Percentiles rank a stretch among this genome's conserved stretches.
phyloP scores from a whole-genome alignment of 2,113 vertebrate species.

The rabbit (Oryctolagus cuniculus) region DNA sequence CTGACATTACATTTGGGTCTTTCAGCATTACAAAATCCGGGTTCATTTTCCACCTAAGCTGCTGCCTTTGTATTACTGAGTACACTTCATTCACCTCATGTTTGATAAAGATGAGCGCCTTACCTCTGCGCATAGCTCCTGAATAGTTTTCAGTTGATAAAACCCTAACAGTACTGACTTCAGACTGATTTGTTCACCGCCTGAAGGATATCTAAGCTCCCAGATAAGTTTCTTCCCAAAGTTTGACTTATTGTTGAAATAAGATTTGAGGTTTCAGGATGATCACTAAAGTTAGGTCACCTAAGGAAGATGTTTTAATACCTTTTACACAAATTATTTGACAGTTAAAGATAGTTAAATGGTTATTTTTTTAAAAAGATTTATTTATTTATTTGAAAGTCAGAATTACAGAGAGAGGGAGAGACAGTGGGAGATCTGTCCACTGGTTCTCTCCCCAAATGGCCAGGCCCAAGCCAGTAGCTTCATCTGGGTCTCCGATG shows the following conservation, averaged over 20 bases:
- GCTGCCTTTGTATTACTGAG: background rate
- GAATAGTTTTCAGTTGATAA: background rate
- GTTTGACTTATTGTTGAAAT: constrained; percentile 30
- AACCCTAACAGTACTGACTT: background rate
- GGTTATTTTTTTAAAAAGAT: too few relatives aligned
- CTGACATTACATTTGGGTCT: background rate
- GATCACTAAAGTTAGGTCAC: background rate
- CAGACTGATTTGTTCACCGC: background rate
- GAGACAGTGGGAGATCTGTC: too few relatives aligned
- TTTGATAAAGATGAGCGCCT: background rate
- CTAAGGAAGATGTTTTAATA: background rate
- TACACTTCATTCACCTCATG: background rate
- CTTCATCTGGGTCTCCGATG: too few relatives aligned
- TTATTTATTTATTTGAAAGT: too few relatives aligned
- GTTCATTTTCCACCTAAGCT: background rate
- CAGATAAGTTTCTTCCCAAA: background rate
- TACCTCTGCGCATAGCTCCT: background rate
- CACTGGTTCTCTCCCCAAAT: too few relatives aligned
- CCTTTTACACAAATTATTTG: background rate
- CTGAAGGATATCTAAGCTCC: background rate
- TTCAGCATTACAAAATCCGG: background rate
- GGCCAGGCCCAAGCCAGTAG: too few relatives aligned
- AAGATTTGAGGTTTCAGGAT: constrained; percentile 12
- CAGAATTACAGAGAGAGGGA: too few relatives aligned
- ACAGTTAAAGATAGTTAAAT: background rate